These are phyloP conservation scores for Odobenus rosmarus DNA, from an alignment of 2,113 vertebrate species.

Conservation along the genomic window DNA sequence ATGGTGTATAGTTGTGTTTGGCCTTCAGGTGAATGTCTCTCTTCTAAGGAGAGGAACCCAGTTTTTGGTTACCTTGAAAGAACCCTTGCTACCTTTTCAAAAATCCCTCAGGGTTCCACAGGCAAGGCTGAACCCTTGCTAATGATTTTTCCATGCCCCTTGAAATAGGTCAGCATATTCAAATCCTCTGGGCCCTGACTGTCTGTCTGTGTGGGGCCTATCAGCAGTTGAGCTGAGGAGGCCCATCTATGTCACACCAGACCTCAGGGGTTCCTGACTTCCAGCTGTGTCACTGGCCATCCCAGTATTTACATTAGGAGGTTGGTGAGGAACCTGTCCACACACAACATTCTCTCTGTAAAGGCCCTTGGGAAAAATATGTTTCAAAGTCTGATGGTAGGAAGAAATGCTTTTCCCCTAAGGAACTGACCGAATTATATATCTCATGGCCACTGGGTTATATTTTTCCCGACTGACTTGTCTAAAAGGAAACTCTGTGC, in stretches of 20 bases:
- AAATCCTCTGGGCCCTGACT: background rate
- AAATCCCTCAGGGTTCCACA: background rate
- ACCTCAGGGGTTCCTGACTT: background rate
- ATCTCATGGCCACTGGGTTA: background rate
- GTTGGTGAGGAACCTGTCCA: background rate
- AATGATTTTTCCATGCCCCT: background rate
- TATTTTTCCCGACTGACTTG: background rate
- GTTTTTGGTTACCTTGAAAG: background rate
- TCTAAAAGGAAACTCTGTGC: background rate
- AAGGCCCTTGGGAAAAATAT: background rate
- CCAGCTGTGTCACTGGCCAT: background rate
- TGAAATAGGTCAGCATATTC: background rate
- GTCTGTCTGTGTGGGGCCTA: background rate
- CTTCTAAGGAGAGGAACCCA: background rate
- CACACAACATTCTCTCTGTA: fast-evolving
- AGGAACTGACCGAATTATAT: background rate
- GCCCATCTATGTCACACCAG: background rate
- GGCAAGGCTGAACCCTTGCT: background rate
- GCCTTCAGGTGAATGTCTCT: background rate
- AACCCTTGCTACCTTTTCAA: background rate
- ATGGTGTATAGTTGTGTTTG: fast-evolving
- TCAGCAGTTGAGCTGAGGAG: background rate
- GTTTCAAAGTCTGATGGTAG: background rate
- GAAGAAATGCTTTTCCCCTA: background rate
- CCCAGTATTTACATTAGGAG: background rate